Evolutionary conservation across 1,140 invertebrate genomes (phyloP).

Genomic region (Gonioctena quinquepunctata): DNA sequence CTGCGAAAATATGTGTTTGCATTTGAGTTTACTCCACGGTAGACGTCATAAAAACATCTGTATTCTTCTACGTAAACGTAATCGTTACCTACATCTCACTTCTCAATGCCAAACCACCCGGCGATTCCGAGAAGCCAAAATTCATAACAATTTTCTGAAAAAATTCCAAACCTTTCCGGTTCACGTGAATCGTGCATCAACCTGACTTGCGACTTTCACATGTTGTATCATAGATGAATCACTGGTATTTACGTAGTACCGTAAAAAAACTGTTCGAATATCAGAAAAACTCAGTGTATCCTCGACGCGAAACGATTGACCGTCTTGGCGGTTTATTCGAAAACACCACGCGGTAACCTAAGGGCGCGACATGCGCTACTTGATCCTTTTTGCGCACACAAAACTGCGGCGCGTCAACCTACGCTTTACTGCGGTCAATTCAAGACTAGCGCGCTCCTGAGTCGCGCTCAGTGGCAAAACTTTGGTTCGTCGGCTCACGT

Average conservation of each 20-base stretch:
- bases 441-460: conserved; percentile 13
- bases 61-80: no score
- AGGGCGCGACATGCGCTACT: neutral
- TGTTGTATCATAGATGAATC: conserved; percentile 24
- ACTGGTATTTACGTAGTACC: conserved; percentile 16
- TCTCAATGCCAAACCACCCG: neutral
- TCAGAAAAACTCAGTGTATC: neutral
- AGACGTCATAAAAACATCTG: neutral
- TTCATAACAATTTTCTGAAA: neutral
- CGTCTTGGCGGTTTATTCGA: neutral
- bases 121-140: neutral
- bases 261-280: neutral
- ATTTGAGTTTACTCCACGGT: no score
- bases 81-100: neutral
- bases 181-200: neutral
- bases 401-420: neutral
- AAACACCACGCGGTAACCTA: neutral
- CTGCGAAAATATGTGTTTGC: no score
- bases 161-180: conserved; percentile 26
- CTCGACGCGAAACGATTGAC: neutral
- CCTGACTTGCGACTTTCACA: conserved; percentile 24
- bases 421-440: neutral
- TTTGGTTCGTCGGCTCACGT: conserved; percentile 14
- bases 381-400: conserved; percentile 7
- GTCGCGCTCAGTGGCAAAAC: conserved; percentile 20